Conservation (phyloP, 2,888 invertebrate genomes). For the Lycophotia porphyrea region DNA sequence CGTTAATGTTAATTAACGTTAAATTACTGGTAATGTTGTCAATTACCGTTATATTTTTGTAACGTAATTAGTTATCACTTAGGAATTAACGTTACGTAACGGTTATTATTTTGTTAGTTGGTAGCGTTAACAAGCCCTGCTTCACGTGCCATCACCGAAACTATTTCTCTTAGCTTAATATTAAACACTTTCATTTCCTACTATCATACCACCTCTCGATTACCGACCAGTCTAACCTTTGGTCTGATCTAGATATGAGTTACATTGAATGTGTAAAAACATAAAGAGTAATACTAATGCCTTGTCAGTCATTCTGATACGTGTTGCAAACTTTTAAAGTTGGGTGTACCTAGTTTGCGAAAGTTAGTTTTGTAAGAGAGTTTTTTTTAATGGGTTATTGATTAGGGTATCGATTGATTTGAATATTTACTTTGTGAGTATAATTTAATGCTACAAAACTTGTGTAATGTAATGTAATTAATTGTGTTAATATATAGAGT, state of each 20-base stretch:
- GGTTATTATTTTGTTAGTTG: too few relatives aligned
- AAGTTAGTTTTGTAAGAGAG: constrained; percentile 41
- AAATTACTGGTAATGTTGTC: too few relatives aligned
- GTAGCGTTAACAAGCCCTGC: too few relatives aligned
- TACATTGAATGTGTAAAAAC: constrained; percentile 61
- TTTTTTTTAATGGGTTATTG: constrained; percentile 15
- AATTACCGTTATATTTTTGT: too few relatives aligned
- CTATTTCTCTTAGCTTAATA: background rate
- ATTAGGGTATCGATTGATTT: constrained; percentile 28
- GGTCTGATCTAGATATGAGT: constrained; percentile 48
- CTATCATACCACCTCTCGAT: constrained; percentile 40
- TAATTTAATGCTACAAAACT: background rate
- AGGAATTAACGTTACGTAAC: too few relatives aligned
- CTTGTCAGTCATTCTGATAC: constrained; percentile 80
- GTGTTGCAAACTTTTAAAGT: constrained; percentile 66
- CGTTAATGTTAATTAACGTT: too few relatives aligned
- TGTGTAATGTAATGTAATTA: too few relatives aligned
- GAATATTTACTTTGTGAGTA: background rate
- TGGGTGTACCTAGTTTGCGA: constrained; percentile 55
- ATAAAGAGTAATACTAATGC: constrained; percentile 72
- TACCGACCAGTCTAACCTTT: constrained; percentile 60
- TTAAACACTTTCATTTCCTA: constrained; percentile 45
- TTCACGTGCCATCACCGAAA: background rate
- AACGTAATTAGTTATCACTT: too few relatives aligned
- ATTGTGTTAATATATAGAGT: too few relatives aligned